phyloP scores from a whole-genome alignment of 2,113 vertebrate genomes.

The Meleagris gallopavo region DNA sequence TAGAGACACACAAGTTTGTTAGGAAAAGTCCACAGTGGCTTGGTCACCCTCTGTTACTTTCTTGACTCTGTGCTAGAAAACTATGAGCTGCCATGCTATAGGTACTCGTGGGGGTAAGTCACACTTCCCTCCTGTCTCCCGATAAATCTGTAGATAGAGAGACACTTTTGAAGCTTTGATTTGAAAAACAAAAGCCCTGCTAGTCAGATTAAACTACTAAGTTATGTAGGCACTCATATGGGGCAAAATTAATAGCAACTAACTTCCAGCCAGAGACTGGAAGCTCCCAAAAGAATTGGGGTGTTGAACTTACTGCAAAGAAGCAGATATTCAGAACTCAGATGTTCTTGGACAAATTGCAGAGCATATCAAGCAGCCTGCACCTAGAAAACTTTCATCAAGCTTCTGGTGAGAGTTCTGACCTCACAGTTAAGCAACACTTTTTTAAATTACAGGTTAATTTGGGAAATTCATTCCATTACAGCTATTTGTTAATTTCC shows the following conservation, averaged over 20 bases:
- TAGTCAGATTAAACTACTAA: background rate
- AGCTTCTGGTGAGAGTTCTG: background rate
- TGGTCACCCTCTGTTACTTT: background rate
- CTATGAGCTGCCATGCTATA: background rate
- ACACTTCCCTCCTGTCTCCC: background rate
- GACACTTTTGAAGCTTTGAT: background rate
- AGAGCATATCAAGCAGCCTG: background rate
- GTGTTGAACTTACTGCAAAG: fast-evolving
- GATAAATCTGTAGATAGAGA: background rate
- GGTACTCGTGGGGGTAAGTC: background rate
- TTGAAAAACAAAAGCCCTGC: background rate
- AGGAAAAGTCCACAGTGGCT: background rate
- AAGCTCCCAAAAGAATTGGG: background rate
- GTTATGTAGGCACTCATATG: background rate
- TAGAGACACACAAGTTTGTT: background rate
- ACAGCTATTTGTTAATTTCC: background rate
- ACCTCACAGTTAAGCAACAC: background rate
- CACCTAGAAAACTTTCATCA: background rate
- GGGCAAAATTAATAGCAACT: background rate
- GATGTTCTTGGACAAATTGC: background rate
- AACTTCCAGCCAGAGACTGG: background rate
- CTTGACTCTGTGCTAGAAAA: background rate
- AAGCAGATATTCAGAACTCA: background rate
- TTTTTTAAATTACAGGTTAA: background rate
- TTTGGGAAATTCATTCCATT: background rate